phyloP scores from a whole-genome alignment of 2,797 vertebrate species.

The Geotria australis region DNA sequence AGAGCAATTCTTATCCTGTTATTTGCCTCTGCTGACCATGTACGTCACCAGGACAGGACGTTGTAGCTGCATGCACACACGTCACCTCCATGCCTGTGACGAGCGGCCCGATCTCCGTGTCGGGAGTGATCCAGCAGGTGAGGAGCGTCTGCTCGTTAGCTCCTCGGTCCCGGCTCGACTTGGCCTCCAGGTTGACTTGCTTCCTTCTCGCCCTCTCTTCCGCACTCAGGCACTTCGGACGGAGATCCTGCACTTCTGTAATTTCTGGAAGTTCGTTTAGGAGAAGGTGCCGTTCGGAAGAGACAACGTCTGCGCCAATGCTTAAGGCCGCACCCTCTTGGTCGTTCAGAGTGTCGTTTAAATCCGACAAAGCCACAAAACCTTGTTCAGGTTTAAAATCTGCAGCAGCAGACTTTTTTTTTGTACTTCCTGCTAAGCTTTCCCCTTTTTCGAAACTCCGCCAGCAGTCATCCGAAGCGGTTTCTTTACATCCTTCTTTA shows the following conservation, averaged over 20 bases:
- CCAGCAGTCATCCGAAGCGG: neutral
- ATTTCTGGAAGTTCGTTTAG: neutral
- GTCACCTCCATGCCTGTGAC: conserved; percentile 53
- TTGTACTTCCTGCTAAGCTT: neutral
- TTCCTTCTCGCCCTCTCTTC: conserved; percentile 37
- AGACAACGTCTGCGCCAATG: neutral
- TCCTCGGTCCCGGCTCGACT: conserved; percentile 10
- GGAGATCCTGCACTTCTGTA: neutral
- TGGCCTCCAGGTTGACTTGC: conserved; percentile 29
- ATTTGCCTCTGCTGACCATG: neutral
- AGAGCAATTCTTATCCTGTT: no score
- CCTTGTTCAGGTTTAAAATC: no score
- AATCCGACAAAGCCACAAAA: neutral
- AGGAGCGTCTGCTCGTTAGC: conserved; percentile 33
- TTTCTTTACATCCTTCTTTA: neutral
- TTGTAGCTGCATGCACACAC: neutral
- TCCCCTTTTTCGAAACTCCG: neutral
- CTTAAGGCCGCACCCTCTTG: neutral
- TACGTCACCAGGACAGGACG: neutral
- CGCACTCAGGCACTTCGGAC: conserved; percentile 14
- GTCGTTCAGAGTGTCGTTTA: neutral
- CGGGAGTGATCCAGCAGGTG: conserved; percentile 51
- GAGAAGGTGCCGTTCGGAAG: neutral
- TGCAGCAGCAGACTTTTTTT: no score
- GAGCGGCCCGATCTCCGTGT: conserved; percentile 50